A percentile compares a stretch with the other conserved stretches of the same genome.
phyloP scores from a whole-genome alignment of 2,888 invertebrate genomes.

The Standfussiana lucernea region DNA sequence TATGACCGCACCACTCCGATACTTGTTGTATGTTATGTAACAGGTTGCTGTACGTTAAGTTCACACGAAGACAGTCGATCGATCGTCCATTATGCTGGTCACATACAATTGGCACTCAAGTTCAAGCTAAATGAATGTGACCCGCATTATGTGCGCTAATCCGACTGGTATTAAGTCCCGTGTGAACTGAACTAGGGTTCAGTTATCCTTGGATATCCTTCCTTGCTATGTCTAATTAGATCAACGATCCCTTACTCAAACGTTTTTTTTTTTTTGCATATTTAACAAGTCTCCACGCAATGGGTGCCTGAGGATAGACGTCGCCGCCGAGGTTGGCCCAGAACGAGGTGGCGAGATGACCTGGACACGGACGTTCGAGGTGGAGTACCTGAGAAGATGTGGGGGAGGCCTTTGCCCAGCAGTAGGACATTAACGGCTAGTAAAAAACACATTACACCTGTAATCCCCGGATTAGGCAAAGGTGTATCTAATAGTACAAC shows the following conservation, averaged over 20 bases:
- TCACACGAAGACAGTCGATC: conserved; percentile 43
- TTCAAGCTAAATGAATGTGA: conserved; percentile 49
- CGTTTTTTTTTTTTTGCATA: neutral
- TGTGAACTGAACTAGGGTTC: conserved; percentile 26
- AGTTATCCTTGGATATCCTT: neutral
- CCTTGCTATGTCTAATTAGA: neutral
- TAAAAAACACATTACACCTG: neutral
- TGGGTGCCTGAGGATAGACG: too few species aligned
- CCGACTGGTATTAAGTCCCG: neutral
- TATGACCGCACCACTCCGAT: neutral
- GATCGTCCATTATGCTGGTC: conserved; percentile 32
- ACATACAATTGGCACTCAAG: conserved; percentile 49
- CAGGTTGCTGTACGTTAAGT: too few species aligned
- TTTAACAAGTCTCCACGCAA: neutral
- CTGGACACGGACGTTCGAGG: neutral
- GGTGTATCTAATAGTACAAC: neutral
- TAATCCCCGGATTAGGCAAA: neutral
- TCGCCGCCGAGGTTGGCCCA: too few species aligned
- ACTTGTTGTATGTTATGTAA: neutral
- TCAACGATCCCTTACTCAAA: neutral
- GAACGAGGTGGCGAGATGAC: too few species aligned
- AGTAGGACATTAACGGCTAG: neutral
- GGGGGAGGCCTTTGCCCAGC: neutral
- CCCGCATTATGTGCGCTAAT: conserved; percentile 48
- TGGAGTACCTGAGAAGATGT: neutral